phyloP scores from a whole-genome alignment of 2,797 vertebrate genomes.

The Crenichthys baileyi region DNA sequence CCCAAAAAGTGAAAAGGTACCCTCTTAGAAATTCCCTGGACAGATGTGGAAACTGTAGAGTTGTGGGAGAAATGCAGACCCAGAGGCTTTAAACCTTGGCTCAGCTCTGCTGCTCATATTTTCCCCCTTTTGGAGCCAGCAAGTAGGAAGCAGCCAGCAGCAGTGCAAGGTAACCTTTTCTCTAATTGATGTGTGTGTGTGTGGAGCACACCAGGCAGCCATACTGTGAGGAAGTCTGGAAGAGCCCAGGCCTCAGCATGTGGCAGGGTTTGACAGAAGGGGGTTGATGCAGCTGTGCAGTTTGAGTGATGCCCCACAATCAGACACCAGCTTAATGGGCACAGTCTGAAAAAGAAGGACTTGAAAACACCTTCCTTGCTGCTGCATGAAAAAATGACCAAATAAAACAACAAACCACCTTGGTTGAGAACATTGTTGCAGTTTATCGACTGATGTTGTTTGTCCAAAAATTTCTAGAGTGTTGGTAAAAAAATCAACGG shows the following conservation, averaged over 20 bases:
- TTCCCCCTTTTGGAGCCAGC: conserved; percentile 58
- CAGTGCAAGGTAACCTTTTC: conserved; percentile 83
- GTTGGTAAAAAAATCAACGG: too few species aligned
- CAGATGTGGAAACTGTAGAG: conserved; percentile 41
- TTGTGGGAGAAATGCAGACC: background rate
- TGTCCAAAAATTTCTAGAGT: too few species aligned
- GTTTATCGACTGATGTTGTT: too few species aligned
- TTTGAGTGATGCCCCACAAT: conserved; percentile 66
- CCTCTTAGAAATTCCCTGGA: conserved; percentile 61
- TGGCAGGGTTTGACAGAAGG: conserved; percentile 48
- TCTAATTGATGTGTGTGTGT: conserved; percentile 81
- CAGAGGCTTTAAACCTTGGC: conserved; percentile 21
- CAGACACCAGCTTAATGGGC: conserved; percentile 37
- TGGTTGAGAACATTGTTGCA: background rate
- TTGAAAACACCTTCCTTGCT: conserved; percentile 4
- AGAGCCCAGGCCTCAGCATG: conserved; percentile 66
- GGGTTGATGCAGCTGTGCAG: conserved; percentile 63
- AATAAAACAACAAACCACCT: background rate
- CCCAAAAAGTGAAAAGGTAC: conserved; percentile 52
- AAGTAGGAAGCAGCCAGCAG: conserved; percentile 66
- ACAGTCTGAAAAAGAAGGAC: conserved; percentile 21
- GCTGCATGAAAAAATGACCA: background rate
- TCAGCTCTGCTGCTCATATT: conserved; percentile 43
- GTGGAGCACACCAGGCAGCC: conserved; percentile 63
- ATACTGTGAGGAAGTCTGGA: conserved; percentile 68